Evolutionary conservation across 2,888 invertebrate genomes (phyloP), one percentile per base, ranked within the genome.

Genomic region (Cryptocheilus praepositus): DNA sequence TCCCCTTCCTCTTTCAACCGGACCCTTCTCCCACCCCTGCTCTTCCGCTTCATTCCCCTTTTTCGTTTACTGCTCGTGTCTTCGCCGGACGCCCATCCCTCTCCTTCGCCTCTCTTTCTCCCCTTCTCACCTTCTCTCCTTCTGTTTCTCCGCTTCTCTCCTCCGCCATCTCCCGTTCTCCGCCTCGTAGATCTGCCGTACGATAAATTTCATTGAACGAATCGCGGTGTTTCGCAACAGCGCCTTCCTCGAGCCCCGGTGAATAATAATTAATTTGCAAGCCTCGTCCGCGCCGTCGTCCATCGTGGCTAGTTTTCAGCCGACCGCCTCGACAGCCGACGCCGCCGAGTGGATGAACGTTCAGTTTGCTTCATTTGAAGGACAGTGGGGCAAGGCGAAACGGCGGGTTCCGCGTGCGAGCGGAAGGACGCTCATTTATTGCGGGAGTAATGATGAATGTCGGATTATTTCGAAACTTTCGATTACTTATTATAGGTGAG

Each of bases 201-300:
- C 74, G 76, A 76, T 76, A 76, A 76, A 76, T 76, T 76, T 67
- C 70, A 73, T 76, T 60, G 64, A 70, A 76, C 72, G 64, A 67
- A 75, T 75, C 67, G 65, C 67, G 55, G 43, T 63, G 67, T 74
- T 66, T 73, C 63, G 69, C 65, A 64, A 64, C 74, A 61, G 61
- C 52, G 65, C 59, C 67, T 25, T 55, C 45, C 63, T 49, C 71
- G 59, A 64, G 58, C 63, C 18, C 19, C 54, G 71, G 64, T 60
- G 72, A 71, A 67, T 67, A 52, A 72, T 72, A 76, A 75, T 75
- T 72, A 72, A 75, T 76, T 70, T 19, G 49, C 49, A 19, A 16
- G 49, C 16, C 49, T 49, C 49, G 49, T 19, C 49, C 18, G 16
- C 18, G 49, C 49, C 49, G 49, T 18, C 36, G 18, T 49, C 49